These are phyloP conservation scores for Tetramorium bicarinatum DNA, from an alignment of 2,888 invertebrate species.

Conservation along the genomic window DNA sequence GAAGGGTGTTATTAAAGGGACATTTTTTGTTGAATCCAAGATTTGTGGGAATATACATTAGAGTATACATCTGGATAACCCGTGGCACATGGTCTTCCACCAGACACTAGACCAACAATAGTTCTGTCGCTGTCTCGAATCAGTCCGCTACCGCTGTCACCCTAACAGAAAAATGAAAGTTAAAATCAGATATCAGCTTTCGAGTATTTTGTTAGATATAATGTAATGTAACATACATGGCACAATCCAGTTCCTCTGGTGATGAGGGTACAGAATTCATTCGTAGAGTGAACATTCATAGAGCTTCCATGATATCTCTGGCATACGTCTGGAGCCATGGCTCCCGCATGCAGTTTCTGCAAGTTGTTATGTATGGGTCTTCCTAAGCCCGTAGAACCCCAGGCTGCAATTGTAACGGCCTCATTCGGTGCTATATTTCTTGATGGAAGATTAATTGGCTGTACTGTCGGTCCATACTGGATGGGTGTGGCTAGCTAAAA, in stretches of 20 bases:
- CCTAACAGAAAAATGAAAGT: conserved; percentile 18
- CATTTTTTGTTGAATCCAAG: conserved; percentile 17
- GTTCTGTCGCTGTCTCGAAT: not conserved
- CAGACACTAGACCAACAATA: conserved; percentile 36
- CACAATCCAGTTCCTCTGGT: conserved; percentile 24
- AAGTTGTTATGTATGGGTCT: not conserved
- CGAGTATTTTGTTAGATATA: not conserved
- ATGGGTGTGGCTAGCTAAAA: conserved; percentile 37
- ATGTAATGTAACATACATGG: conserved; percentile 19
- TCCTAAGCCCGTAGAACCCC: conserved; percentile 27
- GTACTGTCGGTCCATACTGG: not conserved
- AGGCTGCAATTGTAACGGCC: conserved; percentile 1
- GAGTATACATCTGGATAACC: conserved; percentile 30
- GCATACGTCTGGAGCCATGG: not conserved
- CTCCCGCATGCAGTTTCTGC: not conserved
- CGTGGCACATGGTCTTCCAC: conserved; percentile 26
- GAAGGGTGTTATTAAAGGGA: not conserved
- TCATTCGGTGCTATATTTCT: not conserved
- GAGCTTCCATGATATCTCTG: not conserved
- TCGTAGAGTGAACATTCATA: fast-evolving
- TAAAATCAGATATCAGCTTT: not conserved
- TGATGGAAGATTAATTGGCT: not conserved
- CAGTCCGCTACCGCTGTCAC: conserved; percentile 50
- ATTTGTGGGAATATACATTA: not conserved
- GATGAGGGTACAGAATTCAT: conserved; percentile 43